Base-by-base conservation (phyloP, 30 jellyfish, hydroid and myxozoan species). In the Phacellophora camtschatica region DNA sequence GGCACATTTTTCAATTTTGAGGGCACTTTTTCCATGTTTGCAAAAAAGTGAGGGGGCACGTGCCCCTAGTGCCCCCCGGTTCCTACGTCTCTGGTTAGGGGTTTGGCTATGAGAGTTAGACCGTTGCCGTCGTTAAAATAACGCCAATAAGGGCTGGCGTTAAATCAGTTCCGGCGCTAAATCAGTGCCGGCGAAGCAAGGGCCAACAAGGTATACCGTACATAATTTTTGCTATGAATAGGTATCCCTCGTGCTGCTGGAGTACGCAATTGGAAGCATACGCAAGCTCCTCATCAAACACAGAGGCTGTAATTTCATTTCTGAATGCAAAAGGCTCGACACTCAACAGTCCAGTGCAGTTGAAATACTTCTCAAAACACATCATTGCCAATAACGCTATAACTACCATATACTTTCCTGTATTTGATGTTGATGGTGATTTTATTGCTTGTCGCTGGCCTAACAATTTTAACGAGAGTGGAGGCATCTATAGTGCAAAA, bases 221-320 rank as follows among this genome's bases (percentile, higher is more conserved):
- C n/a, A n/a, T n/a, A n/a, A n/a, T n/a, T n/a, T 29, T 28, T 62
- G 15, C 23, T 25, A 20, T 22, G 30, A 3, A 10, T 62, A 65
- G 79, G 30, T 35, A 65, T 18, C 9, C 62, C 7, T 27, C 37
- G 23, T 75, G 88, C 55, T 75, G 88, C 15, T 75, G 88, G 88
- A 58, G 19, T 37, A 30, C 55, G 0, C 51, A 25, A 5, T 34
- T 75, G 49, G 6, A 31, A 12, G 23, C n/a, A 8, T 75, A 75
- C 39, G 35, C 79, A 2, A 55, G 66, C 41, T 75, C 88, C 16
- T 43, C 78, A 61, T 30, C 25, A 50, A 75, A 75, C 27, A 19
- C 34, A 20, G 79, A 56, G 19, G 20, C 41, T 23, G 54, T 57
- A 36, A 56, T 75, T 16, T 59, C 66, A 5, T 58, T 75, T 45